Conservation (phyloP, 2,888 invertebrate species). For the Sicus ferrugineus region DNA sequence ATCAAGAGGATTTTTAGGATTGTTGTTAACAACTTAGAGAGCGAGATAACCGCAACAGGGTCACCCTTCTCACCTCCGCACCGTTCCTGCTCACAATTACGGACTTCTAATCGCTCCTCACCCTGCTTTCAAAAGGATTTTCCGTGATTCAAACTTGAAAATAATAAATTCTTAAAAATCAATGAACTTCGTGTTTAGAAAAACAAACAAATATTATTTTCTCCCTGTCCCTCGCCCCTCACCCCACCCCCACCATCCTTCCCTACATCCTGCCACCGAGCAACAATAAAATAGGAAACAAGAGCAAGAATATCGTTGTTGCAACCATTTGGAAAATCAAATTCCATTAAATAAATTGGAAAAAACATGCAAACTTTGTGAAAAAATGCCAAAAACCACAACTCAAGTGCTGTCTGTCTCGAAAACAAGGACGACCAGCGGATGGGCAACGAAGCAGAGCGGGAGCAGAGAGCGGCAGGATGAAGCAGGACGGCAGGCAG, state of each 20-base stretch:
- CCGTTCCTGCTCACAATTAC: neutral
- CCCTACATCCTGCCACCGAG: neutral
- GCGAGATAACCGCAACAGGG: too few relatives aligned
- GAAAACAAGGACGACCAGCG: neutral
- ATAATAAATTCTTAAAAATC: neutral
- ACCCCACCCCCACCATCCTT: too few relatives aligned
- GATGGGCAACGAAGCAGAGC: neutral
- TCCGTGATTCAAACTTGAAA: neutral
- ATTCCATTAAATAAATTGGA: conserved; percentile 56
- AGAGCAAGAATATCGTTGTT: conserved; percentile 33
- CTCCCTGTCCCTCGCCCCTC: neutral
- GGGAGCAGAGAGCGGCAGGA: neutral
- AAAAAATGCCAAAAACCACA: conserved; percentile 41
- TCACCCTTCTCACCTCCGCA: neutral
- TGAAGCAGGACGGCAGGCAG: neutral
- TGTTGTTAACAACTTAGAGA: too few relatives aligned
- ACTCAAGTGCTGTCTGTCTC: conserved; percentile 29
- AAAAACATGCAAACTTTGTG: conserved; percentile 52
- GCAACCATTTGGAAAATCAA: conserved; percentile 55
- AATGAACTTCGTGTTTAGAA: neutral
- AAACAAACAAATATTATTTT: neutral
- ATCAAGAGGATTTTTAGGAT: too few relatives aligned
- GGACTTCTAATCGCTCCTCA: too few relatives aligned
- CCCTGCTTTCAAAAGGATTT: too few relatives aligned
- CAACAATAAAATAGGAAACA: neutral